These are phyloP conservation scores for Celastrina argiolus DNA, from an alignment of 2,888 invertebrate genomes.

Conservation along the genomic window DNA sequence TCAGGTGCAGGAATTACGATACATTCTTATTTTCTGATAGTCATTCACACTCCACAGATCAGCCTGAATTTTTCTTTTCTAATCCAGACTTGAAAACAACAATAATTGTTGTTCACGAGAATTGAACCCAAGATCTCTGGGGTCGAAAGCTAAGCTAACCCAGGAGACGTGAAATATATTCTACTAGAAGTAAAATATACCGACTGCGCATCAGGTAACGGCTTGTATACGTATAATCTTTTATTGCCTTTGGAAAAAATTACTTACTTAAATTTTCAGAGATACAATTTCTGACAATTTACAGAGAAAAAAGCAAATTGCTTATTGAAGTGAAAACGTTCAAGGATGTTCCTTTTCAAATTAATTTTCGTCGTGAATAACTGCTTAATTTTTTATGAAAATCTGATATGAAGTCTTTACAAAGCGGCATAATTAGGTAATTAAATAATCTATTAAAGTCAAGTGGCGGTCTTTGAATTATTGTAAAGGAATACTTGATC, in stretches of 20 bases:
- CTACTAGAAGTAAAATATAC: no score
- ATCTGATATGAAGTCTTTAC: not conserved
- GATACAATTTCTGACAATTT: not conserved
- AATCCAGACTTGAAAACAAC: no score
- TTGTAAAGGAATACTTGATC: not conserved
- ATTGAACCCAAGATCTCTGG: no score
- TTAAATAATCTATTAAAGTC: not conserved
- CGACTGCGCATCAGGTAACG: not conserved
- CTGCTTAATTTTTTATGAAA: not conserved
- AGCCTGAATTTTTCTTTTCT: no score
- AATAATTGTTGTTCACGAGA: no score
- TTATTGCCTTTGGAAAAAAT: not conserved
- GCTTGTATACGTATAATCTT: not conserved
- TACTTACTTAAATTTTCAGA: not conserved
- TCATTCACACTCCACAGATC: no score
- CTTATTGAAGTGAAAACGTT: slow-evolving; percentile 7
- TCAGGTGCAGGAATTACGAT: no score
- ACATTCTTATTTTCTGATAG: no score
- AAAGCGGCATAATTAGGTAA: not conserved
- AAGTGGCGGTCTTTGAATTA: not conserved
- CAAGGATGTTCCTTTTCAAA: slow-evolving; percentile 1
- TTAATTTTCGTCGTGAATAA: slow-evolving; percentile 6
- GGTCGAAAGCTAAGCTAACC: no score
- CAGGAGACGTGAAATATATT: no score
- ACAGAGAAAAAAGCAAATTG: not conserved